phyloP scores from a whole-genome alignment of 2,113 vertebrate genomes.

The Dromiciops gliroides region DNA sequence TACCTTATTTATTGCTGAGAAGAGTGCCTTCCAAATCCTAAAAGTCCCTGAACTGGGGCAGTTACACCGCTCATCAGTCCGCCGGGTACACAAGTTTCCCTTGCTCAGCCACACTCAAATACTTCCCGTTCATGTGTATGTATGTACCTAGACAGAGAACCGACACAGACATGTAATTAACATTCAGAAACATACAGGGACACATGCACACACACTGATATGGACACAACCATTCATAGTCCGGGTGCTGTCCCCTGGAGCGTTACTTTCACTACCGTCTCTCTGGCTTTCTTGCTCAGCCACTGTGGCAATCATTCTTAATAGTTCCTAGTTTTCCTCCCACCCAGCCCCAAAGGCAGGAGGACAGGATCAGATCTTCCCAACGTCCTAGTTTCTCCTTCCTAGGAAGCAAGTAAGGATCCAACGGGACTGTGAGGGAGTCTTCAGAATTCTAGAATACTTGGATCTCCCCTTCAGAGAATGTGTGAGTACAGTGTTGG shows the following conservation, averaged over 20 bases:
- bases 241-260: neutral
- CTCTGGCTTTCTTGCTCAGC: neutral
- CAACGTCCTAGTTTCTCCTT: neutral
- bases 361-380: neutral
- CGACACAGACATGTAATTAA: neutral
- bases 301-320: neutral
- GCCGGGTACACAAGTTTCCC: neutral
- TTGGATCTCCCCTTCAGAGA: neutral
- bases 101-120: neutral
- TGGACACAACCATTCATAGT: neutral
- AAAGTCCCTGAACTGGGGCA: neutral
- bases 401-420: slow-evolving; percentile 3
- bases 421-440: neutral
- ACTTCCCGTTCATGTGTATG: too few relatives aligned
- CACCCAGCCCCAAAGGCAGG: neutral
- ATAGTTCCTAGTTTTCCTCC: neutral
- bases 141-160: neutral
- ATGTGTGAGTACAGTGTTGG: neutral
- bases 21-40: neutral
- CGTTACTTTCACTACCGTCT: neutral
- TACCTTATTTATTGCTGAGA: neutral
- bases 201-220: neutral
- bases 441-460: neutral
- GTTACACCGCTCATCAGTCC: neutral
- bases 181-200: neutral